Evolutionary conservation across 2,113 vertebrate species (phyloP), one percentile per base, ranked within the genome.

Genomic region (Megaceryle torquata): DNA sequence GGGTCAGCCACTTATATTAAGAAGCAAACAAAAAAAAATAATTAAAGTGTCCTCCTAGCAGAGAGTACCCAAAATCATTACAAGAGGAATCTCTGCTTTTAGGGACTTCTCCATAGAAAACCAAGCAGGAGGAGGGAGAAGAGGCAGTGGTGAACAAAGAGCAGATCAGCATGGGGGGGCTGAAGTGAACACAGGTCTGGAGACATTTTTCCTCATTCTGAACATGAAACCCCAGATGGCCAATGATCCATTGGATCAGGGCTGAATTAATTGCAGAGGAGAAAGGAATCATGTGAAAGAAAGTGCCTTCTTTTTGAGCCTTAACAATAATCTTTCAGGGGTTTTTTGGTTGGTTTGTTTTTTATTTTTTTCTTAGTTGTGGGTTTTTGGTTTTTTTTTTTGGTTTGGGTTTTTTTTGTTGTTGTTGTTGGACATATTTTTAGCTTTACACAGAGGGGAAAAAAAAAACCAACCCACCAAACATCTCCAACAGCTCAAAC

Each of bases 141-240:
- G 53, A 83, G 43, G 17, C 69, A 91, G 76, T 3, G 4, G 82
- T 33, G 70, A 60, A 26, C 18, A 15, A 25, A n/a, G 53, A 41
- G 9, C 22, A 26, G 57, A 53, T 17, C 39, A 70, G 67, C 10
- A 22, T 0, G 1, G 78, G 19, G 39, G 39, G 28, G 17, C 21
- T 60, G 54, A 29, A 19, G 20, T 3, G n/a, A 35, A 24, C 88
- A 21, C 22, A 10, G 41, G 10, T 20, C 37, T 67, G 75, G 41
- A 25, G 74, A 79, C 7, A 15, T 18, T 10, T 26, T 48, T 29
- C 41, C 41, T 37, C 24, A 19, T 13, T 12, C 61, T 61, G 59
- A 60, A 19, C 5, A 9, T 0, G 0, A 60, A 65, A 59, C 50
- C 33, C 10, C 25, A 29, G 54, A 63, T 2, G 9, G 77, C 6